These are phyloP conservation scores for Semaprochilodus insignis DNA, from an alignment of 2,797 vertebrate genomes.

Conservation along the genomic window DNA sequence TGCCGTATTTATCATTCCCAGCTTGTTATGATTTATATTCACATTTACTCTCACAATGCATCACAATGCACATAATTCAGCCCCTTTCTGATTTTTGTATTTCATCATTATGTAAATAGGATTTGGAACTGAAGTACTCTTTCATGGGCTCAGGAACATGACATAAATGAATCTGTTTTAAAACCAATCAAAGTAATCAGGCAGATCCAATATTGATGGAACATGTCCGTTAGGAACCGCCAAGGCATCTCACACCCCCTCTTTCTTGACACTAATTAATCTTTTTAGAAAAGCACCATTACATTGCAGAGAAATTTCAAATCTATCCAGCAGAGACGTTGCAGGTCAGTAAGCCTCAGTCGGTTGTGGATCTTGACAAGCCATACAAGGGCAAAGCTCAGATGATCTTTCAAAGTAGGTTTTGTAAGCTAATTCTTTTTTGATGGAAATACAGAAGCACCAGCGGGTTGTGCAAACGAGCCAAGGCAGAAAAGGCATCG, in stretches of 20 bases:
- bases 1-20: slow-evolving; percentile 2
- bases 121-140: slow-evolving; percentile 5
- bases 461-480: background rate
- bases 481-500: background rate
- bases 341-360: background rate
- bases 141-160: slow-evolving; percentile 22
- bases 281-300: slow-evolving; percentile 19
- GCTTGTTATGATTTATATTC: slow-evolving; percentile 35
- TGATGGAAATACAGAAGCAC: slow-evolving; percentile 8
- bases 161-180: slow-evolving; percentile 50
- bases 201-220: slow-evolving; percentile 46
- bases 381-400: background rate
- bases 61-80: slow-evolving; percentile 17
- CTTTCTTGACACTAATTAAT: slow-evolving; percentile 39
- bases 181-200: slow-evolving; percentile 35
- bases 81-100: slow-evolving; percentile 36
- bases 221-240: slow-evolving; percentile 23
- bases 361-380: background rate
- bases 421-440: slow-evolving; percentile 13
- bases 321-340: slow-evolving; percentile 24
- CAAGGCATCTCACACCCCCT: slow-evolving; percentile 2
- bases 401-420: background rate
- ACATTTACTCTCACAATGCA: slow-evolving; percentile 22
- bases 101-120: slow-evolving; percentile 34
- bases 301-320: slow-evolving; percentile 25